Evolutionary conservation across 2,888 invertebrate species (phyloP).

Genomic region (Silvanus unidentatus): DNA sequence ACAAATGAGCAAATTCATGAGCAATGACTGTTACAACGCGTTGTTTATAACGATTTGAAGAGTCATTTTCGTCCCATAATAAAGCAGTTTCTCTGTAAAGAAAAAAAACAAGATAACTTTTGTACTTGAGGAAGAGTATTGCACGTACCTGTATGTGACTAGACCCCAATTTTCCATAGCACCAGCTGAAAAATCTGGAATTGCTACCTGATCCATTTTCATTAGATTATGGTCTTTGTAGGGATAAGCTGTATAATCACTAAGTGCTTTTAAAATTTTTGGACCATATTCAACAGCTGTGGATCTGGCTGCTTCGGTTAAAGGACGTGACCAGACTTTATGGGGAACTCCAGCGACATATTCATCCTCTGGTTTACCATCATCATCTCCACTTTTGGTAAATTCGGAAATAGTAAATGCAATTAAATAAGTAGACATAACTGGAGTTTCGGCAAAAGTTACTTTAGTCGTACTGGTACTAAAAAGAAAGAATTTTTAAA

Average conservation of each 20-base stretch:
- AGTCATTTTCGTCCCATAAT: slow-evolving; percentile 46
- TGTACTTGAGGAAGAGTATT: not conserved
- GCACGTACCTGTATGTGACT: slow-evolving; percentile 64
- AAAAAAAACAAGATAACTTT: too few relatives aligned
- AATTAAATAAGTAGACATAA: slow-evolving; percentile 82
- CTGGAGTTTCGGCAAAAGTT: slow-evolving; percentile 42
- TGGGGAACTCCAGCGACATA: slow-evolving; percentile 8
- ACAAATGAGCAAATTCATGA: slow-evolving; percentile 78
- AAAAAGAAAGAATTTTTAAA: not conserved
- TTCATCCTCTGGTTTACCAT: not conserved
- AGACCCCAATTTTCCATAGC: slow-evolving; percentile 93
- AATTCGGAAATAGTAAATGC: slow-evolving; percentile 81
- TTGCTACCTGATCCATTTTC: slow-evolving; percentile 75
- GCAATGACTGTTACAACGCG: slow-evolving; percentile 61
- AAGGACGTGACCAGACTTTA: slow-evolving; percentile 46
- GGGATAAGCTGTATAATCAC: slow-evolving; percentile 47
- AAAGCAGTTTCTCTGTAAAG: slow-evolving; percentile 61
- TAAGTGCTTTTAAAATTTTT: slow-evolving; percentile 49
- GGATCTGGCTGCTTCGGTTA: slow-evolving; percentile 45
- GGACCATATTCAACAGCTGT: slow-evolving; percentile 48
- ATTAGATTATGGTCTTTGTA: slow-evolving; percentile 46
- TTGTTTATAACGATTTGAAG: slow-evolving; percentile 56
- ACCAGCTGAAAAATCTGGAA: slow-evolving; percentile 74
- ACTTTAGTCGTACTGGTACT: not conserved
- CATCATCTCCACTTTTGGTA: slow-evolving; percentile 22